These are phyloP conservation scores for Onchidella celtica DNA, from an alignment of 2,888 invertebrate genomes.

Conservation along the genomic window DNA sequence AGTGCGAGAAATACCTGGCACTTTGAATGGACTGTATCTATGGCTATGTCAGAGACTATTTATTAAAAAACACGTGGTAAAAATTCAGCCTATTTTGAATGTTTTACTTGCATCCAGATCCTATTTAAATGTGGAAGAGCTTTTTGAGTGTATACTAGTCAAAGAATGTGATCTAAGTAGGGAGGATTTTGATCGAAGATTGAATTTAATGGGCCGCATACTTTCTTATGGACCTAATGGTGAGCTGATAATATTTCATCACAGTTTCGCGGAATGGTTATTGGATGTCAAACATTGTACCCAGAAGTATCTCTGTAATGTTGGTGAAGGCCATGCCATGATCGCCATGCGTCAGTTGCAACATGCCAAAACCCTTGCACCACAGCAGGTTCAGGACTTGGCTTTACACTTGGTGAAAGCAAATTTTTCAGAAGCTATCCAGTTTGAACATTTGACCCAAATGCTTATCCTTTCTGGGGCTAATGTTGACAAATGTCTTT, in stretches of 20 bases:
- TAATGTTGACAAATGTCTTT: constrained; percentile 73
- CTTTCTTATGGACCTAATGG: constrained; percentile 87
- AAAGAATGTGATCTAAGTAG: constrained; percentile 86
- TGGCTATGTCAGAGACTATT: constrained; percentile 97
- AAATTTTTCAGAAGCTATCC: constrained; percentile 74
- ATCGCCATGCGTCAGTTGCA: constrained; percentile 85
- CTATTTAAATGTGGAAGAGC: constrained; percentile 87
- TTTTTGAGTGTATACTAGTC: constrained; percentile 90
- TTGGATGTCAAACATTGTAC: constrained; percentile 99
- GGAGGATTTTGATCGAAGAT: constrained; percentile 72
- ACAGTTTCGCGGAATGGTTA: constrained; percentile 96
- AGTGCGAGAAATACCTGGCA: constrained; percentile 97
- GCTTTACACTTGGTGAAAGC: constrained; percentile 81
- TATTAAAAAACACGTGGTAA: constrained; percentile 90
- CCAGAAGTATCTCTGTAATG: constrained; percentile 89
- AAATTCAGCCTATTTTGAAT: constrained; percentile 87
- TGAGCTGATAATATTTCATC: constrained; percentile 89
- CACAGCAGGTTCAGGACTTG: constrained; percentile 81
- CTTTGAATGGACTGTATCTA: constrained; percentile 94
- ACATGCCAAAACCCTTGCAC: constrained; percentile 81
- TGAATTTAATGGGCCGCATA: constrained; percentile 79
- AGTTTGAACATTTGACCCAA: constrained; percentile 85
- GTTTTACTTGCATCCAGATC: constrained; percentile 90
- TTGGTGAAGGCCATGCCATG: constrained; percentile 89
- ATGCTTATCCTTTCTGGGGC: constrained; percentile 85